phyloP scores from a whole-genome alignment of 2,888 invertebrate genomes.

The Xanthorhoe spadicearia region DNA sequence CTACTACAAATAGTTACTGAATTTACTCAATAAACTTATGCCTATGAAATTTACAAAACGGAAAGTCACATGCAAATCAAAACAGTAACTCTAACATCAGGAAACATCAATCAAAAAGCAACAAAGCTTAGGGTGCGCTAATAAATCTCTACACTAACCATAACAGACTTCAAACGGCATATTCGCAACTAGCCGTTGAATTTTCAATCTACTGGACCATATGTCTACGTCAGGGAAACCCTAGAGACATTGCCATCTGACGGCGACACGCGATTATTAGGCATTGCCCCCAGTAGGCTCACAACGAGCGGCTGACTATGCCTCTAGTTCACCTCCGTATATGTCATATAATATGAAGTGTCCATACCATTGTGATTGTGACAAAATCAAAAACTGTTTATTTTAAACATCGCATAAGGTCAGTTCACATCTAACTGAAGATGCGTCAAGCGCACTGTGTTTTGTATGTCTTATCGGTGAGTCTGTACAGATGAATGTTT shows the following conservation, averaged over 20 bases:
- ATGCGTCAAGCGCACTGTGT: too few relatives aligned
- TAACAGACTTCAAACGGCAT: constrained; percentile 20
- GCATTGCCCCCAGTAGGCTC: too few relatives aligned
- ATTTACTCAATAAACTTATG: not conserved
- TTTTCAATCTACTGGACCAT: constrained; percentile 50
- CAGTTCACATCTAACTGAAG: too few relatives aligned
- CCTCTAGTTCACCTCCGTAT: too few relatives aligned
- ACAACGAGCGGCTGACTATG: too few relatives aligned
- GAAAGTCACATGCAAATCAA: not conserved
- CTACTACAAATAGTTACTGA: not conserved
- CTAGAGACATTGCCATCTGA: constrained; percentile 53
- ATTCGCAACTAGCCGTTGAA: constrained; percentile 49
- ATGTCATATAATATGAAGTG: too few relatives aligned
- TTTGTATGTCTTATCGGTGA: too few relatives aligned
- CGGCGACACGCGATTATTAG: constrained; percentile 45
- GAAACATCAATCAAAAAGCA: constrained; percentile 10
- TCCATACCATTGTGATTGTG: too few relatives aligned
- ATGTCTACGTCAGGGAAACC: constrained; percentile 54
- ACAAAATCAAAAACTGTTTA: too few relatives aligned
- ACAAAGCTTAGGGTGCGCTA: constrained; percentile 4
- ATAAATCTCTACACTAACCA: constrained; percentile 28
- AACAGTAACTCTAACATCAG: not conserved
- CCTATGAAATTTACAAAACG: not conserved
- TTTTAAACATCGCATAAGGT: too few relatives aligned
- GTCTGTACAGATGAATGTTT: too few relatives aligned